Conservation (phyloP, 2,888 invertebrate species). For the Idaea dimidiata region DNA sequence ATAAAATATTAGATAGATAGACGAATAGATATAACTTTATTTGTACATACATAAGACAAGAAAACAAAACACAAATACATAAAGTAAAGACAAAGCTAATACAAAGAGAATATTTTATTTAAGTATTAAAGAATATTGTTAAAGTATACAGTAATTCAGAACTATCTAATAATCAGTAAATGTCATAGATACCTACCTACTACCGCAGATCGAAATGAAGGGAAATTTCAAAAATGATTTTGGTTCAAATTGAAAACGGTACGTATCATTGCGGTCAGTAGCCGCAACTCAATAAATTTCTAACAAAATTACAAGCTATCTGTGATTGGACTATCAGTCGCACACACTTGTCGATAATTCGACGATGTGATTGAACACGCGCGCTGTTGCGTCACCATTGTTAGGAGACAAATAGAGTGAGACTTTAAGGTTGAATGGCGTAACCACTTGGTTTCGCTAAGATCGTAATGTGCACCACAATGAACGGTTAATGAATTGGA, state of each 20-base stretch:
- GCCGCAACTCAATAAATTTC: not conserved
- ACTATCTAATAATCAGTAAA: too few relatives aligned
- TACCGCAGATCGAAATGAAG: not conserved
- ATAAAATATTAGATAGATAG: not conserved
- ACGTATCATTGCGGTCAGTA: slow-evolving; percentile 1
- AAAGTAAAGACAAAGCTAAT: too few relatives aligned
- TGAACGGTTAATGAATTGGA: slow-evolving; percentile 17
- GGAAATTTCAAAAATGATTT: not conserved
- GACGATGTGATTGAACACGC: slow-evolving; percentile 39
- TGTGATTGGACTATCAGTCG: not conserved
- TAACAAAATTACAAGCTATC: not conserved
- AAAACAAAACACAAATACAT: too few relatives aligned
- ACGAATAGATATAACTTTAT: too few relatives aligned
- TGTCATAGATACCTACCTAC: not conserved
- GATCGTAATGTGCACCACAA: slow-evolving; percentile 13
- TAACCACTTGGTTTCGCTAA: slow-evolving; percentile 36
- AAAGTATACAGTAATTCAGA: too few relatives aligned
- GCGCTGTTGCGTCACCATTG: slow-evolving; percentile 47
- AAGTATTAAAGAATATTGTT: too few relatives aligned
- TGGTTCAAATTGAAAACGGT: slow-evolving; percentile 4
- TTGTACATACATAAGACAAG: too few relatives aligned
- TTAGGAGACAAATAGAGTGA: slow-evolving; percentile 51
- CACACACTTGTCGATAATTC: slow-evolving; percentile 17
- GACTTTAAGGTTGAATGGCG: slow-evolving; percentile 43
- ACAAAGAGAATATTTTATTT: too few relatives aligned